These are phyloP conservation scores for Basileuterus tristriatus DNA, from an alignment of 2,797 vertebrate genomes.

Conservation along the genomic window DNA sequence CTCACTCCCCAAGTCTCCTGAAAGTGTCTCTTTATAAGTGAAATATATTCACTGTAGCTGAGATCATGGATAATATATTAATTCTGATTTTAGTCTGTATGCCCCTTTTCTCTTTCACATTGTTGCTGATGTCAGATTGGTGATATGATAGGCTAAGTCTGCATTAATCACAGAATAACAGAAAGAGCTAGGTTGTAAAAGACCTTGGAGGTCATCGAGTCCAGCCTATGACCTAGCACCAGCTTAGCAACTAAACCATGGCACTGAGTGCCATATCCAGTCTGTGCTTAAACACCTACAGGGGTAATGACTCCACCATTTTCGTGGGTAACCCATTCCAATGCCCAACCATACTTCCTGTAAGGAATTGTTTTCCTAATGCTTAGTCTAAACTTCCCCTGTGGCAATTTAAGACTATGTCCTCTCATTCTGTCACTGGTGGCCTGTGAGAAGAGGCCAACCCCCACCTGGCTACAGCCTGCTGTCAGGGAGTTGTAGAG, in stretches of 20 bases:
- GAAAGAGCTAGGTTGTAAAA: background rate
- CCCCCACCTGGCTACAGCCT: background rate
- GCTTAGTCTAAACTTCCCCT: background rate
- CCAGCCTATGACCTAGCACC: background rate
- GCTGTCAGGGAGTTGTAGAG: background rate
- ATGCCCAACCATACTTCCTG: background rate
- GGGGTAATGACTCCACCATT: background rate
- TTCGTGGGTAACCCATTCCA: background rate
- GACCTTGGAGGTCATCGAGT: background rate
- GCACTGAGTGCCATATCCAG: background rate
- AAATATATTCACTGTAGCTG: background rate
- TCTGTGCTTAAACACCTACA: background rate
- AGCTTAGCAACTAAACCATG: background rate
- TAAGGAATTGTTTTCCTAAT: background rate
- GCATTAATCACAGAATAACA: background rate
- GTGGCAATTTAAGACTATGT: no score
- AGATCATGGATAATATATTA: background rate
- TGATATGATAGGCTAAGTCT: background rate
- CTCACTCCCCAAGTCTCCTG: background rate
- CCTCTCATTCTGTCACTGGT: no score
- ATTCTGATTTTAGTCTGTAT: background rate
- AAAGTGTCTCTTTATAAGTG: background rate
- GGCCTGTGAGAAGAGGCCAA: accelerated
- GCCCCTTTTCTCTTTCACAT: background rate
- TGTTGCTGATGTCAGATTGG: background rate